A percentile compares a stretch with the other conserved stretches of the same genome.
Evolutionary conservation across 2,888 invertebrate species (phyloP).

Genomic region (Papilio gigon): DNA sequence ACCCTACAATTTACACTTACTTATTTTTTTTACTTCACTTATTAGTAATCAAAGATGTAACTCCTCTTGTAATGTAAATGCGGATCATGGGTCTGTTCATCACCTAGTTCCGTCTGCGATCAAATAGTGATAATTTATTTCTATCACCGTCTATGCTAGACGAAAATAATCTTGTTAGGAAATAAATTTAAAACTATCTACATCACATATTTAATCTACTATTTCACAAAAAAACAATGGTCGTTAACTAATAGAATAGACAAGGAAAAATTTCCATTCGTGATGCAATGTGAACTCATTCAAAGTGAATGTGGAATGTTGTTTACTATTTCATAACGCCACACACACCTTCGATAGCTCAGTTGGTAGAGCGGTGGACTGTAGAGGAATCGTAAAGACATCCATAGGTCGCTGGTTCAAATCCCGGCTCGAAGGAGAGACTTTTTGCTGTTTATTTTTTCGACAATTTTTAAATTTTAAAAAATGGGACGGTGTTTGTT

Average conservation of each 20-base stretch:
- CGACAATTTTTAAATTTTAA: constrained; percentile 1
- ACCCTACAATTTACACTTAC: background rate
- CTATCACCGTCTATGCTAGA: background rate
- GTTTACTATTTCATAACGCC: background rate
- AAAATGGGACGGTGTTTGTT: background rate
- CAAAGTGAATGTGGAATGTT: background rate
- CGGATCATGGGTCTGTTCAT: background rate
- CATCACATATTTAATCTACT: background rate
- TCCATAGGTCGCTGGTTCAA: constrained; percentile 86
- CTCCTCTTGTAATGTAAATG: background rate
- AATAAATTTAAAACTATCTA: background rate
- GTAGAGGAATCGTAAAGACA: constrained; percentile 59
- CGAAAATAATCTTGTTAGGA: background rate
- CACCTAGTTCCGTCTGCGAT: too few species aligned
- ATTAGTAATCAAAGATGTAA: too few species aligned
- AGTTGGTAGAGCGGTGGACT: constrained; percentile 77
- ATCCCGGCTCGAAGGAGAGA: constrained; percentile 83
- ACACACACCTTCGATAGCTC: constrained; percentile 67
- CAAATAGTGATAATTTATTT: background rate
- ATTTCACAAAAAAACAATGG: constrained; percentile 10
- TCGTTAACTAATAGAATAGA: constrained; percentile 13
- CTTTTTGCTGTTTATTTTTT: constrained; percentile 48
- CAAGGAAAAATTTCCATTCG: constrained; percentile 12
- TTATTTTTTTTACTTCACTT: too few species aligned
- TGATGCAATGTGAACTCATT: constrained; percentile 3